These are phyloP conservation scores for Onchidella celtica DNA, from an alignment of 2,888 invertebrate species.

Conservation along the genomic window DNA sequence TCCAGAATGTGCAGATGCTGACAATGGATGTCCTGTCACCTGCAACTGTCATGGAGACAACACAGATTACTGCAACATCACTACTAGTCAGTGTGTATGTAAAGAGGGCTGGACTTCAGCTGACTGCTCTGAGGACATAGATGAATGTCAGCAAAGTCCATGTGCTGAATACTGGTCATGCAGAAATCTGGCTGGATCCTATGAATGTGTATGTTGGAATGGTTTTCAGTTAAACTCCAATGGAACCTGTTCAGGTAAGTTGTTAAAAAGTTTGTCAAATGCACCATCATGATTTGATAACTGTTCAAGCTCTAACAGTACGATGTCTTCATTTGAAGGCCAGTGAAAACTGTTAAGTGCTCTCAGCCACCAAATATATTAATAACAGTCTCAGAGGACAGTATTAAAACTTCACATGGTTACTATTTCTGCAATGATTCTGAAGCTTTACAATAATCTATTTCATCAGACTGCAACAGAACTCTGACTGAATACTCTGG, in stretches of 20 bases:
- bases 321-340: too few species aligned
- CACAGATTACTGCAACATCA: conserved; percentile 23
- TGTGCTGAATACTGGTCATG: conserved; percentile 3
- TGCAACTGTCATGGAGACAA: conserved; percentile 5
- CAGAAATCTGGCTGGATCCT: not conserved
- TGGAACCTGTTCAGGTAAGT: not conserved
- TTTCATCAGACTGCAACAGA: conserved; percentile 25
- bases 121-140: conserved; percentile 17
- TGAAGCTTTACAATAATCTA: too few species aligned
- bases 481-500: not conserved
- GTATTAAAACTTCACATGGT: too few species aligned
- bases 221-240: not conserved
- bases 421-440: too few species aligned
- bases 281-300: not conserved
- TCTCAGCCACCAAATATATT: too few species aligned
- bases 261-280: not conserved
- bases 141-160: conserved; percentile 2
- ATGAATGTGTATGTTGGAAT: conserved; percentile 12
- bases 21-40: not conserved
- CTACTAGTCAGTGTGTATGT: conserved; percentile 15
- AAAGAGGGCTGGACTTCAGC: conserved; percentile 4
- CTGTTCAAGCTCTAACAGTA: not conserved
- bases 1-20: too few species aligned
- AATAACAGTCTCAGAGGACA: too few species aligned
- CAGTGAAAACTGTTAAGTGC: too few species aligned